A percentile compares a stretch with the other conserved stretches of the same genome.
These are phyloP conservation scores for Pentalonia nigronervosa DNA, from an alignment of 1,140 invertebrate genomes.

Conservation along the genomic window DNA sequence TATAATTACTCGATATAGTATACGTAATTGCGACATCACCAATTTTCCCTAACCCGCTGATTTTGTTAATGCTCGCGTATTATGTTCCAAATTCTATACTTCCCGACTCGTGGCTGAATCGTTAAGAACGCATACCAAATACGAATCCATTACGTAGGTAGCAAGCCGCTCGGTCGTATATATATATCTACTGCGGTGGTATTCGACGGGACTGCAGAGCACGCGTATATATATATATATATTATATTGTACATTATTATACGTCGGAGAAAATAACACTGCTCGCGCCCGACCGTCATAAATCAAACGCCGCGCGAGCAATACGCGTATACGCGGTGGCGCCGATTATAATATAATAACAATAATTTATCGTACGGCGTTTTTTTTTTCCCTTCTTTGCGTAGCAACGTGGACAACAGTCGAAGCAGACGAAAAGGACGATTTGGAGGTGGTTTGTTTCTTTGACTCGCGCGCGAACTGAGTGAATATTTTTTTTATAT, in stretches of 20 bases:
- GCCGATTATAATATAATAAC: slow-evolving; percentile 17
- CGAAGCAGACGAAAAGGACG: neutral
- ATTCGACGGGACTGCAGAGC: neutral
- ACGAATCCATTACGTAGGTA: too few species aligned
- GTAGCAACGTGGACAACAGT: neutral
- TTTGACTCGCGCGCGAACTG: neutral
- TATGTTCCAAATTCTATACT: too few species aligned
- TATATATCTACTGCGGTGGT: neutral
- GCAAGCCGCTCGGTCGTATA: neutral
- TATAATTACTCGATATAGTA: too few species aligned
- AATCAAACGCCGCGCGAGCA: neutral
- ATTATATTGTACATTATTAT: neutral
- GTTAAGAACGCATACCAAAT: too few species aligned
- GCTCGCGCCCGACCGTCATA: neutral
- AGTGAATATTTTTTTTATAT: neutral
- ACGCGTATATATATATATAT: neutral
- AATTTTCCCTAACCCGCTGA: neutral
- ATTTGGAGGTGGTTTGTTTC: neutral
- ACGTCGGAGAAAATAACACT: neutral
- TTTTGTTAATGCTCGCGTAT: too few species aligned
- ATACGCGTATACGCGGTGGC: neutral
- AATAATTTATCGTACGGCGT: neutral
- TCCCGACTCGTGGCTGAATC: too few species aligned
- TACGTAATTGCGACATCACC: neutral
- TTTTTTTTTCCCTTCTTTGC: neutral